Evolutionary conservation across 2,113 vertebrate genomes (phyloP).

Genomic region (Paramormyrops kingsleyae): DNA sequence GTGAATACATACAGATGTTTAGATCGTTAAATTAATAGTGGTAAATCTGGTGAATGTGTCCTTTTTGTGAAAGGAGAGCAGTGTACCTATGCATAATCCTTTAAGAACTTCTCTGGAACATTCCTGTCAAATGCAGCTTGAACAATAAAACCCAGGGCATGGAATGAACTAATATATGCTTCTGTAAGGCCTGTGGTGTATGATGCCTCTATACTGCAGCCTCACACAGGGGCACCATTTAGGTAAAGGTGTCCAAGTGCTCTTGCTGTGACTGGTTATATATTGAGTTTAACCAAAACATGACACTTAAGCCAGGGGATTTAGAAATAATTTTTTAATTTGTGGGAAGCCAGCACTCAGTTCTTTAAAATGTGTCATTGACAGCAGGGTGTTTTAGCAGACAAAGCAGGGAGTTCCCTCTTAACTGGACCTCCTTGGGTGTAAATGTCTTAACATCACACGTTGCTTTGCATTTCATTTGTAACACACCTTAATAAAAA

Average conservation of each 20-base stretch:
- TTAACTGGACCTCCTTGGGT: background rate
- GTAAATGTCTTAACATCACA: conserved; percentile 19
- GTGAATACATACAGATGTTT: background rate
- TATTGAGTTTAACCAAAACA: background rate
- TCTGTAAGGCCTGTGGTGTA: background rate
- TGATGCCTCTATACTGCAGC: background rate
- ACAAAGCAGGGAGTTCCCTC: background rate
- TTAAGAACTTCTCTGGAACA: background rate
- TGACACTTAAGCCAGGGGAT: background rate
- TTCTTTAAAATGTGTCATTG: background rate
- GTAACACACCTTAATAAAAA: conserved; percentile 26
- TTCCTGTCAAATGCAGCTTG: background rate
- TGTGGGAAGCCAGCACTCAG: background rate
- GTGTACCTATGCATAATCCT: background rate
- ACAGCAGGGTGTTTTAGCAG: background rate
- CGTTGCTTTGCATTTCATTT: conserved; percentile 35
- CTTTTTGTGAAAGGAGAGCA: background rate
- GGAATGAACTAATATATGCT: background rate
- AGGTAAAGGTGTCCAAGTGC: background rate
- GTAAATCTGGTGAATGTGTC: background rate
- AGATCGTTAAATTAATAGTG: background rate
- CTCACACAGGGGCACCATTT: background rate
- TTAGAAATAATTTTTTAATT: background rate
- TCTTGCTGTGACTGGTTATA: background rate
- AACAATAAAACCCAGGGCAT: background rate